phyloP scores from a whole-genome alignment of 2,797 vertebrate species.

The Propithecus perrieri region DNA sequence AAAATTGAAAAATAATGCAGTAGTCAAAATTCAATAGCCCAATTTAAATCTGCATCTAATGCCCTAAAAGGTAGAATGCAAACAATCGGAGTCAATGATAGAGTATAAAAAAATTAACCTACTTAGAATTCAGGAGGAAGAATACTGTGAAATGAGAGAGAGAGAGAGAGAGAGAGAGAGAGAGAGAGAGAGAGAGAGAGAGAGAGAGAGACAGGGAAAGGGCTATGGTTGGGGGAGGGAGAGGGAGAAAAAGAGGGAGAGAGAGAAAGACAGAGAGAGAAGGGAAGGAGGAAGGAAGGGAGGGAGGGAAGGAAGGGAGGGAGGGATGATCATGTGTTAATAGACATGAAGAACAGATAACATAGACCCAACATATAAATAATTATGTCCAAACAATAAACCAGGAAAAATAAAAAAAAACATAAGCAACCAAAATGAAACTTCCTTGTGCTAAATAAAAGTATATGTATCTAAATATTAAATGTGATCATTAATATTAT shows the following conservation, averaged over 20 bases:
- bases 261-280: background rate
- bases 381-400: background rate
- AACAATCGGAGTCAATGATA: background rate
- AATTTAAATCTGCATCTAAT: background rate
- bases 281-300: background rate
- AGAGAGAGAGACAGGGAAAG: background rate
- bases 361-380: background rate
- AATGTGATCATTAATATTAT: background rate
- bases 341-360: background rate
- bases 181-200: background rate
- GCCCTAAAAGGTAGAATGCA: background rate
- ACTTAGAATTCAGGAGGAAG: background rate
- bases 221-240: background rate
- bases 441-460: background rate
- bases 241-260: background rate
- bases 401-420: background rate
- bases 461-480: background rate
- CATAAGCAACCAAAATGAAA: background rate
- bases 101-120: background rate
- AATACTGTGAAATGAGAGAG: background rate
- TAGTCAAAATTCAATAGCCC: background rate
- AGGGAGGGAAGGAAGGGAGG: rapidly evolving
- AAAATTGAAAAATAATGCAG: background rate
- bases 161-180: background rate
- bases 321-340: background rate